Base-by-base conservation (phyloP, 2,113 vertebrate species). In the Urocynchramus pylzowi region DNA sequence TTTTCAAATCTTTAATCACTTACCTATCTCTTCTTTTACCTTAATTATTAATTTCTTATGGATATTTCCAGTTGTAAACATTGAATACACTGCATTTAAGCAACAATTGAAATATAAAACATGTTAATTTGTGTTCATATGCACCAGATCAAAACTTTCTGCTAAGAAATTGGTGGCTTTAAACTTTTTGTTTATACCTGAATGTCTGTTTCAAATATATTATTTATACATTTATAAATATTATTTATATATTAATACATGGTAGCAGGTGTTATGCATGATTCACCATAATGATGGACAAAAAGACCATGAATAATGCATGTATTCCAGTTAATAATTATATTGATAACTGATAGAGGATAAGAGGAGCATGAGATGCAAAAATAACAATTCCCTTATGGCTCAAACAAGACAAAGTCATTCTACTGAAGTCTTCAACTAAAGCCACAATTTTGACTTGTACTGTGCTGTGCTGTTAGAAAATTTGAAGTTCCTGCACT, bases 101-200 rank as follows among this genome's bases (percentile, higher is more conserved):
- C 0, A 1, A 23, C 0, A 0, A 22, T 16, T 53, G 31, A 53
- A 89, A 64, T 44, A 7, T 16, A 52, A 11, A 15, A 35, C 1
- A 9, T 14, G 13, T 18, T 19, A 42, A 14, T 56, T 42, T 47
- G 11, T 49, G 10, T 26, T 8, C 12, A 18, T 41, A 31, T 39
- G 21, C 6, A 87, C 6, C 14, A 33, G 50, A 93, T 60, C 3
- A 47, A 90, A 83, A 42, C 7, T 35, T 73, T 54, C 37, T 35
- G 9, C 10, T 54, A 42, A 37, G 28, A 76, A 76, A 71, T 30
- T 57, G 7, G 7, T 41, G 11, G 2, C 3, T 70, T 11, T 27
- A 33, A 57, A 37, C 5, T 45, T 80, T 42, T 39, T 23, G 3
- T 11, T 89, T 81, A 13, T 11, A 56, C 9, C 5, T 47, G 71